These are phyloP conservation scores for Aphidius colemani DNA, from an alignment of 2,888 invertebrate species.

Conservation along the genomic window DNA sequence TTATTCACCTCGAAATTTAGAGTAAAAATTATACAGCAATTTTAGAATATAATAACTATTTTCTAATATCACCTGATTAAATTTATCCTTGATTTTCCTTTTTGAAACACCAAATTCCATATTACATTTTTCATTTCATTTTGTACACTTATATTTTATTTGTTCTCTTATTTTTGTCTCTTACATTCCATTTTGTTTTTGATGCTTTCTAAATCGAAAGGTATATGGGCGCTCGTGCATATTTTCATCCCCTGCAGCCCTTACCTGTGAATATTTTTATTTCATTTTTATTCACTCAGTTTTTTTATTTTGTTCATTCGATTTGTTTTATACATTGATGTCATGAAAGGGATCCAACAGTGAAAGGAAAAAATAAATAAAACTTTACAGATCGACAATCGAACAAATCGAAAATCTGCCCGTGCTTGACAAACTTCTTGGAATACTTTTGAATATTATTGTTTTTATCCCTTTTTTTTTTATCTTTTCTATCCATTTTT, in stretches of 20 bases:
- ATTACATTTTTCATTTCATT: too few species aligned
- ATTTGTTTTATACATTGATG: neutral
- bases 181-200: too few species aligned
- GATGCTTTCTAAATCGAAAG: neutral
- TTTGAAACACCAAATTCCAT: too few species aligned
- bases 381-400: slow-evolving; percentile 26
- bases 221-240: neutral
- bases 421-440: slow-evolving; percentile 8
- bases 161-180: neutral
- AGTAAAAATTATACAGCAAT: slow-evolving; percentile 39
- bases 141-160: too few species aligned
- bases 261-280: slow-evolving; percentile 7
- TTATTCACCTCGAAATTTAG: slow-evolving; percentile 41
- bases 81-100: too few species aligned
- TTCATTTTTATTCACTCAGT: neutral
- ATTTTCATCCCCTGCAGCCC: neutral
- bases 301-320: slow-evolving; percentile 16
- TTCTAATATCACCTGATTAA: neutral
- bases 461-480: neutral
- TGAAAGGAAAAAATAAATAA: neutral
- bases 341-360: too few species aligned
- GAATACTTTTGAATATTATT: slow-evolving; percentile 10
- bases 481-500: too few species aligned
- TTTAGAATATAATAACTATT: slow-evolving; percentile 21
- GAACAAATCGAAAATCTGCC: slow-evolving; percentile 14